Conservation (phyloP, 2,797 vertebrate species). For the Phaenicophaeus curvirostris region DNA sequence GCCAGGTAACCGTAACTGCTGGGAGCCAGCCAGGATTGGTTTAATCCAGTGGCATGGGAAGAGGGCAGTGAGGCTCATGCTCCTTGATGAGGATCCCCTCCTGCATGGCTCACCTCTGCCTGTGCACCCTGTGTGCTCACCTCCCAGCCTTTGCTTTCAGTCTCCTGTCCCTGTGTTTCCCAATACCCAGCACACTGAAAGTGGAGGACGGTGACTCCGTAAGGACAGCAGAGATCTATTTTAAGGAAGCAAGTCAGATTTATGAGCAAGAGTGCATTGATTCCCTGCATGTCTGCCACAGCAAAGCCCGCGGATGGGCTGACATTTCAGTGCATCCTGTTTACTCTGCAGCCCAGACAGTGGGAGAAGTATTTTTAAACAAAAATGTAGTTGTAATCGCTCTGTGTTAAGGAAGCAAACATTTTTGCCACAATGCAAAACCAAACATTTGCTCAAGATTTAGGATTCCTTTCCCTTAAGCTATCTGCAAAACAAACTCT, state of each 20-base stretch:
- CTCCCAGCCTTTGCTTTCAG: background rate
- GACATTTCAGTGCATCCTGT: slow-evolving; percentile 58
- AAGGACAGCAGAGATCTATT: background rate
- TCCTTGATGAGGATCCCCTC: background rate
- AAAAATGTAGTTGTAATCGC: slow-evolving; percentile 31
- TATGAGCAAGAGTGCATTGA: background rate
- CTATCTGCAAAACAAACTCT: background rate
- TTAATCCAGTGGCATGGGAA: background rate
- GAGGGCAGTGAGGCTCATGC: background rate
- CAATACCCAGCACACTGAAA: background rate
- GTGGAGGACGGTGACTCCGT: background rate
- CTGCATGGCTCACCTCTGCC: background rate
- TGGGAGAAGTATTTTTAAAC: slow-evolving; percentile 43
- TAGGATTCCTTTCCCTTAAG: slow-evolving; percentile 9
- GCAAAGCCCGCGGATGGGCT: background rate
- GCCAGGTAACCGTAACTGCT: background rate
- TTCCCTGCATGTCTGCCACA: background rate
- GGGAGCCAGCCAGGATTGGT: background rate
- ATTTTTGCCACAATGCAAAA: background rate
- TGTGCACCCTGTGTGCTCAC: background rate
- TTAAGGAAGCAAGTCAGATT: background rate
- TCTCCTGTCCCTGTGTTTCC: accelerated
- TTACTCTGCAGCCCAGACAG: slow-evolving; percentile 31
- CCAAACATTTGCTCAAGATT: background rate
- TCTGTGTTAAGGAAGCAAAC: background rate